These are phyloP conservation scores for Epizoanthus illoricatus DNA, from an alignment of 92 coral and sea anemone species.

Conservation along the genomic window DNA sequence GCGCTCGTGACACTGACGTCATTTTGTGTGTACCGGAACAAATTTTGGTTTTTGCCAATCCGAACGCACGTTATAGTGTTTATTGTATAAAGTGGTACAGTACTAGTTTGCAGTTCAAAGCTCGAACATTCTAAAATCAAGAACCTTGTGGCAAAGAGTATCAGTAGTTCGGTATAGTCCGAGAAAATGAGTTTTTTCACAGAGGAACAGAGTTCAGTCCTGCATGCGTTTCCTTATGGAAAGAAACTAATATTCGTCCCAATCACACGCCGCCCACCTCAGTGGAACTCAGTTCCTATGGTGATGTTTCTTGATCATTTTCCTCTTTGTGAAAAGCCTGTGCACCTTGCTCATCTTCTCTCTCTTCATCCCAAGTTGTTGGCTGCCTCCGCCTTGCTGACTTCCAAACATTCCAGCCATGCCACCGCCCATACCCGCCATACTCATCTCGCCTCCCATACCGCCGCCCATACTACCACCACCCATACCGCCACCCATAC, in stretches of 20 bases:
- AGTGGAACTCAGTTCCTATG: slow-evolving; percentile 41
- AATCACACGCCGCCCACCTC: background rate
- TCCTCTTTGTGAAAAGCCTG: slow-evolving; percentile 54
- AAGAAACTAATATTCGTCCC: background rate
- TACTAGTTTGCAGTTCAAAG: too few relatives aligned
- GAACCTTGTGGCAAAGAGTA: too few relatives aligned
- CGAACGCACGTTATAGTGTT: too few relatives aligned
- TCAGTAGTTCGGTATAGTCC: too few relatives aligned
- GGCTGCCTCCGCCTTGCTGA: slow-evolving; percentile 19
- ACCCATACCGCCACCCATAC: slow-evolving; percentile 16
- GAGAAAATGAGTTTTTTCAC: background rate
- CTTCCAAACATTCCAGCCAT: slow-evolving; percentile 32
- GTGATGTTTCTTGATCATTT: slow-evolving; percentile 60
- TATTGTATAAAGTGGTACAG: too few relatives aligned
- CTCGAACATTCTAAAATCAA: too few relatives aligned
- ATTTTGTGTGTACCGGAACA: too few relatives aligned
- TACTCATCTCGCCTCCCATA: slow-evolving; percentile 10
- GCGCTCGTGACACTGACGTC: too few relatives aligned
- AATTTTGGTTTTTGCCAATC: too few relatives aligned
- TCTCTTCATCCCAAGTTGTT: slow-evolving; percentile 45
- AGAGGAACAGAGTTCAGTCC: background rate
- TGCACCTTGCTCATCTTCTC: slow-evolving; percentile 65
- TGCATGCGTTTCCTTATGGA: slow-evolving; percentile 19
- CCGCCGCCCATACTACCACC: slow-evolving; percentile 31
- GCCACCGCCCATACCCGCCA: background rate